These are phyloP conservation scores for Xiphophorus birchmanni DNA, from an alignment of 2,797 vertebrate species.

Conservation along the genomic window DNA sequence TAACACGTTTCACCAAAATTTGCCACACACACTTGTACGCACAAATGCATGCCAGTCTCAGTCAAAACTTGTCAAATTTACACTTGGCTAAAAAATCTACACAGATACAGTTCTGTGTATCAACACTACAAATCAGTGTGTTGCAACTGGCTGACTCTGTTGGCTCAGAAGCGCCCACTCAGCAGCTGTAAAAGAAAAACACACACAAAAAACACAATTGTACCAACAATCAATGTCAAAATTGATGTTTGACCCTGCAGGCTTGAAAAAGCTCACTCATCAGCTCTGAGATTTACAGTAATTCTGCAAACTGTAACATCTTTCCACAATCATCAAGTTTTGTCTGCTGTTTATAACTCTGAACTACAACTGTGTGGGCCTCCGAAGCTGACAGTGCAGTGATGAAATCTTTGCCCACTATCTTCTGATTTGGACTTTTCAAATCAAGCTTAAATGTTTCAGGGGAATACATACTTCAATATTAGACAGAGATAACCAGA, in stretches of 20 bases:
- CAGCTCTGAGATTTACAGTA: conserved; percentile 41
- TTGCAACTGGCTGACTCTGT: conserved; percentile 35
- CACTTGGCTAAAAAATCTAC: conserved; percentile 14
- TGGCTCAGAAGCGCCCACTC: conserved; percentile 32
- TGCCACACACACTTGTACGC: background rate
- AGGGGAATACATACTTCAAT: background rate
- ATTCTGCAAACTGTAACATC: conserved; percentile 21
- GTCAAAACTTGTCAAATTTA: conserved; percentile 45
- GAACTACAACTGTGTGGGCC: conserved; percentile 1
- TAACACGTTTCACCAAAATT: background rate
- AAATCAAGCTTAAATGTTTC: background rate
- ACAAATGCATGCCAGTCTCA: background rate
- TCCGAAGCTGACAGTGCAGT: background rate
- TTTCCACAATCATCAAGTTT: conserved; percentile 14
- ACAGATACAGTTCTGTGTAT: conserved; percentile 38
- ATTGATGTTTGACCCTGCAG: conserved; percentile 45
- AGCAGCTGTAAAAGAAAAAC: conserved; percentile 36
- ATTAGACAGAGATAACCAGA: background rate
- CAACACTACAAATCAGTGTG: conserved; percentile 44
- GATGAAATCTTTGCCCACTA: background rate
- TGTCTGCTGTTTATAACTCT: background rate
- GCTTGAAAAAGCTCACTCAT: conserved; percentile 41
- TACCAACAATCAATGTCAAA: conserved; percentile 57
- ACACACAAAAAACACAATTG: conserved; percentile 7
- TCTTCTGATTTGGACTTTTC: background rate